A percentile compares a stretch with the other conserved stretches of the same genome.
Evolutionary conservation across 2,888 invertebrate species (phyloP).

Genomic region (Diaprepes abbreviatus): DNA sequence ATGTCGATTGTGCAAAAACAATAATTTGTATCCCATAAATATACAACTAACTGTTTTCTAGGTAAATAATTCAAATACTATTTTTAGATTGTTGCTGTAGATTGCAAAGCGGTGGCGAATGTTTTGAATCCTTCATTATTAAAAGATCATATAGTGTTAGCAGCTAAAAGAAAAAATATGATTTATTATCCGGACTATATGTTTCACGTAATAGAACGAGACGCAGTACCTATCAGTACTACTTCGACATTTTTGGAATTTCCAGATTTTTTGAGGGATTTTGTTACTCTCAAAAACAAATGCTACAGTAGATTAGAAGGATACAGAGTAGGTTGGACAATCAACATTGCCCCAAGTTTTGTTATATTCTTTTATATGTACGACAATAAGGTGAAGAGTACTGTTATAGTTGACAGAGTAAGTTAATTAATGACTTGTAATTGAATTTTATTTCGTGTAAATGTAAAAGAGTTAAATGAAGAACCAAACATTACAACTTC

Average conservation of each 20-base stretch:
- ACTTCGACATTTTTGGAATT: background rate
- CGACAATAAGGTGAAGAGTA: background rate
- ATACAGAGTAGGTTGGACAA: background rate
- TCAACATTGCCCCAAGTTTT: background rate
- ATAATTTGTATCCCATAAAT: too few species aligned
- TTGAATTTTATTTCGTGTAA: too few species aligned
- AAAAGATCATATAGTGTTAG: background rate
- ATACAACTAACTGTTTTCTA: too few species aligned
- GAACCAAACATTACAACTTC: too few species aligned
- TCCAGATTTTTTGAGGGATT: background rate
- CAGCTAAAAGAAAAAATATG: background rate
- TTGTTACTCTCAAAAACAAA: background rate
- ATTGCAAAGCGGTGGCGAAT: background rate
- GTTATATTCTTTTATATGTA: constrained; percentile 5
- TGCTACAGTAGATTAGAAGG: background rate
- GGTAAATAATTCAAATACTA: too few species aligned
- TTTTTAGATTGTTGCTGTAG: constrained; percentile 6
- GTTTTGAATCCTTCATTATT: background rate
- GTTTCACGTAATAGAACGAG: constrained; percentile 41
- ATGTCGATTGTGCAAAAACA: too few species aligned
- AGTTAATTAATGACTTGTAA: background rate
- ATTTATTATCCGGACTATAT: constrained; percentile 45
- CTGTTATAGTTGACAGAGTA: background rate
- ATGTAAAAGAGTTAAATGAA: too few species aligned
- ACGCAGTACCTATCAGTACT: constrained; percentile 23